Base-by-base conservation (phyloP, 1,140 invertebrate genomes). In the Ephestia elutella region DNA sequence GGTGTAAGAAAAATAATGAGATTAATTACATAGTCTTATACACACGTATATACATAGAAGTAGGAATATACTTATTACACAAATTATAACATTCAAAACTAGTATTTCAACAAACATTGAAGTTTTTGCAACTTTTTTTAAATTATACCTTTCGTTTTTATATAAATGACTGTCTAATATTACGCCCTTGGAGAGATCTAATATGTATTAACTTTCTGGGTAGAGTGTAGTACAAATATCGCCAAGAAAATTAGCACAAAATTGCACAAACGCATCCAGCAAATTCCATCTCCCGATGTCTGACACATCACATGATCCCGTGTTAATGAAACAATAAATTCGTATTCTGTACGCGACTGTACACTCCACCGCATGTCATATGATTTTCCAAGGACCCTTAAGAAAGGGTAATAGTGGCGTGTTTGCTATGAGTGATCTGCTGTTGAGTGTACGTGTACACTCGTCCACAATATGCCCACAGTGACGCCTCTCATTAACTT, bases 311-410 rank as follows among this genome's bases (percentile, higher is more conserved):
- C 65, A 64, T 78, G 73, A 77, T 75, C 72, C 68, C 60, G 73
- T 75, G 73, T 78, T 82, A 84, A 86, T 87, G 80, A 87, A 87
- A 85, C 80, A 79, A 85, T 87, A 80, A 81, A 79, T 82, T 84
- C 65, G 80, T 82, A 81, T 81, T 78, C 78, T 63, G 63, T 56
- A 60, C 70, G 68, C 70, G 63, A 67, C 65, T 48, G 44, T 56
- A 54, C 75, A 69, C 60, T 72, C 69, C 66, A 67, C 68, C 70
- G 66, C 71, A 71, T 32, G 1, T 7, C 30, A 69, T 72, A 60
- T 70, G 73, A 72, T 69, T 66, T 30, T 49, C 49, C 60, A 50
- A 57, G 7, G 30, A 7, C 30, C 30, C 1, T 10, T 32, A 32
- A 10, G 7, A 1, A 9, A 7, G 3, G 8, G 30, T 32, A 32